phyloP scores from a whole-genome alignment of 2,113 vertebrate genomes.

The Takifugu bimaculatus region DNA sequence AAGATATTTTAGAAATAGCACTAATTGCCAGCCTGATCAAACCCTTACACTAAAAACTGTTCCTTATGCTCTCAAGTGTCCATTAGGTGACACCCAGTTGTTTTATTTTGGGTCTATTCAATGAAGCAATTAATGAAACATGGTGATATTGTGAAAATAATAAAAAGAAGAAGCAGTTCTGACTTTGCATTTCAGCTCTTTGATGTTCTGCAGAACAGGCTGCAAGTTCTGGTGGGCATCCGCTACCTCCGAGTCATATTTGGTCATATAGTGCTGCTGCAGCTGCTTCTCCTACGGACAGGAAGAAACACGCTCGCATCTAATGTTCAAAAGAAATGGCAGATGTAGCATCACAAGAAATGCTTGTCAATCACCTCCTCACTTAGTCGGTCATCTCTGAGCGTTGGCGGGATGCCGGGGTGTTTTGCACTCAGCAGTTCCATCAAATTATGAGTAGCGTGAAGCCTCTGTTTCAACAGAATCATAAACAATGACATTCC shows the following conservation, averaged over 20 bases:
- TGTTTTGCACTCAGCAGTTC: conserved; percentile 88
- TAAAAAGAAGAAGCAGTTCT: conserved; percentile 44
- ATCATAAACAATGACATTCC: background rate
- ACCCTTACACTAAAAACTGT: no score
- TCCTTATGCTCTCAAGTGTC: background rate
- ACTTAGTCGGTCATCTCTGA: conserved; percentile 88
- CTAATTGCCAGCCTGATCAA: no score
- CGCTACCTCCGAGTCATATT: conserved; percentile 91
- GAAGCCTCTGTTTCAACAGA: conserved; percentile 82
- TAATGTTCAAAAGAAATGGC: background rate
- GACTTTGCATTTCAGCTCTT: conserved; percentile 90
- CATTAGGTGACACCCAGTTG: no score
- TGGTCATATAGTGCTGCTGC: conserved; percentile 95
- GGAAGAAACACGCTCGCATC: background rate
- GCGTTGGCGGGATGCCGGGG: conserved; percentile 89
- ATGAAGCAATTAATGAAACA: no score
- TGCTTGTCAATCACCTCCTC: conserved; percentile 81
- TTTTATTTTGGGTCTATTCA: no score
- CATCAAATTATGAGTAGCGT: conserved; percentile 96
- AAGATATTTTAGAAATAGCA: background rate
- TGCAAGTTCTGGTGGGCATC: conserved; percentile 89
- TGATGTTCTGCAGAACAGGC: conserved; percentile 86
- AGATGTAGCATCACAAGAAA: background rate
- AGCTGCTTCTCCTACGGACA: conserved; percentile 85
- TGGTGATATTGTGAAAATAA: no score